Base-by-base conservation (phyloP, 1,140 invertebrate species). In the Rhagoletis zephyria region DNA sequence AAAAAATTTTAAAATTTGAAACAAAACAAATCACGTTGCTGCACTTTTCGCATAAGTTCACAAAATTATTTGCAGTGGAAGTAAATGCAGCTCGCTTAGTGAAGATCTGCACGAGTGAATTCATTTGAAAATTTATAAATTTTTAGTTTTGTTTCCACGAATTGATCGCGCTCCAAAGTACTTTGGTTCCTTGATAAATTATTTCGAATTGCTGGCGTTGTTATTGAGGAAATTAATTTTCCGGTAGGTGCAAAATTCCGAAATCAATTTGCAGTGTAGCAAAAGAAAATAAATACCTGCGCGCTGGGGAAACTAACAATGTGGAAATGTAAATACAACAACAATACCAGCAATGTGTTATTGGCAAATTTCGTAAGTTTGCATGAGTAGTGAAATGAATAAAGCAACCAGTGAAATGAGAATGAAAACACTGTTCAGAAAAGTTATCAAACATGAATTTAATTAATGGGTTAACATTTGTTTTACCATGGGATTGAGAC, bases 141-240 rank as follows among this genome's bases (percentile, higher is more conserved):
- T 30, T 30, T 30, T 30, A 30, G 30, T 30, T 30, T 30, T 0
- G 30, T 30, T 30, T 30, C 30, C 30, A 30, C 30, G 30, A 30
- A 30, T 30, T 30, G 30, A 30, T 30, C 30, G 30, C 30, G 30
- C 30, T 30, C 30, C 30, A 30, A 0, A 30, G 30, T 30, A 30
- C 30, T 51, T 16, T 81, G 48, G 40, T 16, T 56, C 48, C 59
- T 81, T 81, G 48, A 81, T 59, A 59, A 81, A 81, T 81, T 16
- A 16, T n/a, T 19, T 16, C 48, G 3, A 77, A 51, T n/a, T 56
- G 12, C 74, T 81, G 48, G 45, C 48, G 45, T 30, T 56, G 74
- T 81, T 56, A 81, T 81, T 19, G 16, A 16, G 48, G 74, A 81
- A 51, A 81, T 59, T 16, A 9, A 81, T 81, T 81, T 81, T 81